Evolutionary conservation across 23 tunicate species (phyloP).

Genomic region (Ascidia mentula): DNA sequence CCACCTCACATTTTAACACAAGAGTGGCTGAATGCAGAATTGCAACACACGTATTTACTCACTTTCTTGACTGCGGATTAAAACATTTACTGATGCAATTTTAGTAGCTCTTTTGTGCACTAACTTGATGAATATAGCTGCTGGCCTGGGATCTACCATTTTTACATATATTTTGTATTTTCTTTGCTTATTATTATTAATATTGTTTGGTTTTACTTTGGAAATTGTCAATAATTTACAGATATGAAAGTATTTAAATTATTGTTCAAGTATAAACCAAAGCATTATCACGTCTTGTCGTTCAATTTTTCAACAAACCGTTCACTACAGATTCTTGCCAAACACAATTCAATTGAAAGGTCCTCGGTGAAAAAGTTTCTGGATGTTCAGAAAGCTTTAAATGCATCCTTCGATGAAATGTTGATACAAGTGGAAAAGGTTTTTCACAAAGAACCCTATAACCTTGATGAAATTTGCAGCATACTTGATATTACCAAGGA

Average conservation of each 20-base stretch:
- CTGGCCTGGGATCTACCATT: too few species aligned
- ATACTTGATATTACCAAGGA: conserved; percentile 60
- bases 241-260: too few species aligned
- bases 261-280: too few species aligned
- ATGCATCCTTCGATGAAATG: conserved; percentile 51
- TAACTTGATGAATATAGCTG: too few species aligned
- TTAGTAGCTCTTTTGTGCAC: too few species aligned
- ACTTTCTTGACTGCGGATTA: too few species aligned
- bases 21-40: conserved; percentile 95
- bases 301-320: neutral
- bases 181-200: too few species aligned
- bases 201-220: too few species aligned
- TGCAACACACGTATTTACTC: conserved; percentile 45
- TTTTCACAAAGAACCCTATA: conserved; percentile 54
- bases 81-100: too few species aligned
- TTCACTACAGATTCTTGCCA: conserved; percentile 65
- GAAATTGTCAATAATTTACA: too few species aligned
- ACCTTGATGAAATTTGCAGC: conserved; percentile 49
- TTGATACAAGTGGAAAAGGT: conserved; percentile 33
- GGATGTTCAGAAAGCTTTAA: conserved; percentile 54
- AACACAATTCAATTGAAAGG: conserved; percentile 30
- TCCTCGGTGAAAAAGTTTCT: conserved; percentile 36
- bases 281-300: too few species aligned
- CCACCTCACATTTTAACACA: conserved; percentile 75
- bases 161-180: too few species aligned